phyloP scores from a whole-genome alignment of 2,797 vertebrate genomes.

The Channa striata region DNA sequence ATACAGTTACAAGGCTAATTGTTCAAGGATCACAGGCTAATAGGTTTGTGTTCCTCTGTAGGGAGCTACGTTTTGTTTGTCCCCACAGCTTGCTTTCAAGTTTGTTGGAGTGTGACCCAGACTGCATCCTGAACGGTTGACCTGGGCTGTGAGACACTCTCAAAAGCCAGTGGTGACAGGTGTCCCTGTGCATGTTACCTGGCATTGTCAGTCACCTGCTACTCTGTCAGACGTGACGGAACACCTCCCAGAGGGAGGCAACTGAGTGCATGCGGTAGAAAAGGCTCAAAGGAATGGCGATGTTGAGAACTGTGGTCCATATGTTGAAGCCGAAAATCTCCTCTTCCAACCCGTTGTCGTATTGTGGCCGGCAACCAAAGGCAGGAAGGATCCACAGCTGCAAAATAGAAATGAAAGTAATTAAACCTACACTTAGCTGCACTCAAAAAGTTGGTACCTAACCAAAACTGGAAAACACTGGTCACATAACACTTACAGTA shows the following conservation, averaged over 20 bases:
- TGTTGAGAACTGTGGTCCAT: conserved; percentile 96
- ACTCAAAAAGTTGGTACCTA: not conserved
- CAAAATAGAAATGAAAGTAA: conserved; percentile 6
- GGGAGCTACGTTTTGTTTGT: conserved; percentile 38
- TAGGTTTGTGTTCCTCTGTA: conserved; percentile 44
- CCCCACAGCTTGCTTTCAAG: conserved; percentile 57
- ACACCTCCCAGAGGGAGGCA: conserved; percentile 95
- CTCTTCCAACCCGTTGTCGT: conserved; percentile 94
- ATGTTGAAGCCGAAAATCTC: conserved; percentile 93
- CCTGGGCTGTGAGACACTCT: conserved; percentile 53
- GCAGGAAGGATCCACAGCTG: conserved; percentile 97
- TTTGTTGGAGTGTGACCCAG: conserved; percentile 62
- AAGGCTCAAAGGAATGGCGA: conserved; percentile 95
- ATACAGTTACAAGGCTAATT: conserved; percentile 33
- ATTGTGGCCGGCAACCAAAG: conserved; percentile 96
- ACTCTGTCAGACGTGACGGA: conserved; percentile 78
- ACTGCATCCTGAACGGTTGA: conserved; percentile 64
- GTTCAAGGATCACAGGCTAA: conserved; percentile 56
- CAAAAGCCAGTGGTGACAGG: conserved; percentile 49
- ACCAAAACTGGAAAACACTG: not conserved
- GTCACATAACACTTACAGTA: not conserved
- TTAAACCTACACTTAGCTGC: not conserved
- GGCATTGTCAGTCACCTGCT: conserved; percentile 34
- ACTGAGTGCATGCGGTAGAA: conserved; percentile 99
- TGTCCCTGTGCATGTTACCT: conserved; percentile 55